Base-by-base conservation (phyloP, 1,140 invertebrate genomes). In the Cotesia glomerata region DNA sequence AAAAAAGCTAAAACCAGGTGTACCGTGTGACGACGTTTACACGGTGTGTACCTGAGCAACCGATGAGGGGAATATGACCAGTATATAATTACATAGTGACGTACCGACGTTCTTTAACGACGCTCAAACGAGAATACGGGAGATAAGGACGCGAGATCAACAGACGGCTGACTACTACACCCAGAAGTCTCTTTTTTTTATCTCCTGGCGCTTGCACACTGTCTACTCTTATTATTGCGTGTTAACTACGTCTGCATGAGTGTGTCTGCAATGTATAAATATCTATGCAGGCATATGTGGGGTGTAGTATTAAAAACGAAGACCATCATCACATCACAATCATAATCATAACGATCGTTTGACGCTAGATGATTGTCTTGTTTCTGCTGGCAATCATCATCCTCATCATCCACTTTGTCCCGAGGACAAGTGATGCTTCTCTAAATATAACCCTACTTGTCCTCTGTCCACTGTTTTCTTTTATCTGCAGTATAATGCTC, bases 71-170 rank as follows among this genome's bases (percentile, higher is more conserved):
- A 34, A 32, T 56, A 65, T 72, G 51, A 39, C 62, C 35, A 35
- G 13, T 66, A 56, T 72, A 72, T 72, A 72, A 72, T 72, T 72
- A 72, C 63, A 32, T 18, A 72, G 62, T 72, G 70, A 72, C 49
- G 62, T 72, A 65, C 34, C 51, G 18, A 67, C 51, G 70, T 72
- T 52, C 52, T 66, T 72, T 66, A 72, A 72, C 70, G 54, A 72
- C 26, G 52, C 13, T 69, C 52, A 18, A 69, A 59, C n/a, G 34
- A 69, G 54, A 32, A 69, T 56, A 66, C 18, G 64, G 39, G 11
- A 13, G 34, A 64, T 14, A 45, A 45, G 49, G 49, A 36, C 9
- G 5, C 18, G 5, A 32, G 65, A 32, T 16, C 18, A 58, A 58
- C 56, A 58, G 56, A 58, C 56, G n/a, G 56, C 56, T 58, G 56